Base-by-base conservation (phyloP, 2,888 invertebrate genomes). In the Macrophya alboannulata region DNA sequence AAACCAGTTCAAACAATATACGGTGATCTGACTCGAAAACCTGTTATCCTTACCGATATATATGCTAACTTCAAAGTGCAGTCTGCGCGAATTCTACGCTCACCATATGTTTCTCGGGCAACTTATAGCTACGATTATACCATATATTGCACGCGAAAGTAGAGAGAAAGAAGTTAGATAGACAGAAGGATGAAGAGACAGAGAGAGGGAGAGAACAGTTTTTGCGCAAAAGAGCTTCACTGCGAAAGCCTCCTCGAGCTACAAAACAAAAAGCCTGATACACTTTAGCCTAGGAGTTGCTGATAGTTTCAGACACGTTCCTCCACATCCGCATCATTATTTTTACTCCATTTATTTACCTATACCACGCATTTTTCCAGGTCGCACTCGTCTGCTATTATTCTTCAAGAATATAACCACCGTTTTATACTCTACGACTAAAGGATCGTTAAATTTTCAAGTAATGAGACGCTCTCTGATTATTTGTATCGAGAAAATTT, bases 301-400 rank as follows among this genome's bases (percentile, higher is more conserved):
- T 72, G 72, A 72, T 72, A 72, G 72, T 72, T 72, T 72, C 72
- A 72, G 40, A 72, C 72, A 72, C 72, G 72, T 72, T 68, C 37
- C 68, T 68, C 68, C 17, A 72, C 45, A 45, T 72, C 45, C 45
- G 25, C 72, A n/a, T 72, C 72, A 72, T 72, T 72, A 72, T 72
- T 72, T 72, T 43, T 72, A 72, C 45, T 72, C n/a, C 72, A 43
- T 40, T 43, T 43, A 72, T 72, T 72, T 45, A 43, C n/a, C 5
- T 21, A 8, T 72, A 72, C 72, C 72, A 43, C 21, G 21, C 72
- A 40, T 72, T 72, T 72, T 72, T 72, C 72, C n/a, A 72, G 25
- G 21, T 72, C 72, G 45, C 72, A 12, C 45, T 72, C 21, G 72
- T 72, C 21, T 45, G 72, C 45, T 45, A 72, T 45, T 72, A 17